These are phyloP conservation scores for Bubalus kerabau DNA, from an alignment of 2,113 vertebrate genomes.

Conservation along the genomic window DNA sequence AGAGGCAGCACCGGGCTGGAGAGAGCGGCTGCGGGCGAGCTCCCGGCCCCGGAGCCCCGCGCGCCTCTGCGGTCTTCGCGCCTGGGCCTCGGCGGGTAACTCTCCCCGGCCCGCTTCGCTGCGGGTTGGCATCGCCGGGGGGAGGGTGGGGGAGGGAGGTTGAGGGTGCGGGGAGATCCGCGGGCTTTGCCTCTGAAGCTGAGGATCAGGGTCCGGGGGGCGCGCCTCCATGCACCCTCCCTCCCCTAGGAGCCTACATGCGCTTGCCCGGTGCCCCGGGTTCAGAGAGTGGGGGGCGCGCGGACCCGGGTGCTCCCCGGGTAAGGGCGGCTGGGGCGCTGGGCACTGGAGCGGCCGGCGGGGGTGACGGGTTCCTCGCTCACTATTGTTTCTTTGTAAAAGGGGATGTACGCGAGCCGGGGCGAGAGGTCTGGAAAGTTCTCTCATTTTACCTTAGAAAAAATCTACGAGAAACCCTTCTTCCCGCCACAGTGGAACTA, in stretches of 20 bases:
- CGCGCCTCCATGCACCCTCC: not conserved
- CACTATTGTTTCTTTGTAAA: not conserved
- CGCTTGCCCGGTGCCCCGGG: not conserved
- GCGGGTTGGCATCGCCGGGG: not conserved
- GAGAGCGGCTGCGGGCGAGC: not conserved
- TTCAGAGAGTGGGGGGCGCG: not conserved
- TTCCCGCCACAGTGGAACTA: not conserved
- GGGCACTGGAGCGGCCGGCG: not conserved
- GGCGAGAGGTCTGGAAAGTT: not conserved
- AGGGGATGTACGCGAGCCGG: not conserved
- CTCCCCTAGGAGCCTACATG: rapidly evolving
- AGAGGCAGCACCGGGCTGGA: not conserved
- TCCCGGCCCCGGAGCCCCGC: not conserved
- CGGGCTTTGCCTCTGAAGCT: not conserved
- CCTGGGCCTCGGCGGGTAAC: conserved; percentile 39
- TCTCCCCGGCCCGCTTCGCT: not conserved
- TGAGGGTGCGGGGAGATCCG: not conserved
- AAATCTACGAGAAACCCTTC: not conserved
- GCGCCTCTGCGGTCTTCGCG: not conserved
- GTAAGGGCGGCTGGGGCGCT: not conserved
- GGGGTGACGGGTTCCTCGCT: not conserved
- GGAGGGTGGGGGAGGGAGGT: not conserved
- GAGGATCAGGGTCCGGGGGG: not conserved
- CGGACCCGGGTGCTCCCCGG: not conserved
- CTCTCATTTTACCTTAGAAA: not conserved